Conservation (phyloP, 2,797 vertebrate genomes). For the Halcyon smyrnensis region DNA sequence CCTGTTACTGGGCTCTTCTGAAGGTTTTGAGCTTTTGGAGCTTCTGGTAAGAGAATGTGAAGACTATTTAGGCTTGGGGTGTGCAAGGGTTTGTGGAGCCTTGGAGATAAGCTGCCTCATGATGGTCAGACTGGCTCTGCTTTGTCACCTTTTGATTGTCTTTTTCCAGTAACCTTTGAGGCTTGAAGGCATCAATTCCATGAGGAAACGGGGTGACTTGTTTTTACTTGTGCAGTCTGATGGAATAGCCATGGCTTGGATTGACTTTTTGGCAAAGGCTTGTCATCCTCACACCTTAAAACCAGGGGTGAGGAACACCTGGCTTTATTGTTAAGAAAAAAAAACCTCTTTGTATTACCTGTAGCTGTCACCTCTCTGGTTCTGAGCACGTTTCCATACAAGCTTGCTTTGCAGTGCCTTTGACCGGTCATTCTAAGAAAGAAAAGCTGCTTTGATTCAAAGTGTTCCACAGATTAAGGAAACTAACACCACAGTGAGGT, state of each 20-base stretch:
- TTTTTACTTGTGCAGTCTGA: not conserved
- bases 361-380: not conserved
- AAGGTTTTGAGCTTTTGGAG: not conserved
- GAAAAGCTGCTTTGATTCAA: not conserved
- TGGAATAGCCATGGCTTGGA: not conserved
- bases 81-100: not conserved
- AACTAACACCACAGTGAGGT: rapidly evolving
- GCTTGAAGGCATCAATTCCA: not conserved
- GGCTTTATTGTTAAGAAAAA: not conserved
- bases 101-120: not conserved
- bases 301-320: not conserved
- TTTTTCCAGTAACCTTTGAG: not conserved
- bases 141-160: not conserved
- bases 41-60: not conserved
- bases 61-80: not conserved
- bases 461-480: not conserved
- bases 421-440: not conserved
- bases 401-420: not conserved
- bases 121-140: not conserved
- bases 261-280: not conserved
- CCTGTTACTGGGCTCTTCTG: not conserved
- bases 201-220: not conserved
- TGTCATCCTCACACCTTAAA: not conserved
- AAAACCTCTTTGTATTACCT: not conserved
- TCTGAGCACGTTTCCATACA: not conserved